A percentile compares a stretch with the other conserved stretches of the same genome.
phyloP scores from a whole-genome alignment of 2,797 vertebrate genomes.

The Nyctalus aviator region DNA sequence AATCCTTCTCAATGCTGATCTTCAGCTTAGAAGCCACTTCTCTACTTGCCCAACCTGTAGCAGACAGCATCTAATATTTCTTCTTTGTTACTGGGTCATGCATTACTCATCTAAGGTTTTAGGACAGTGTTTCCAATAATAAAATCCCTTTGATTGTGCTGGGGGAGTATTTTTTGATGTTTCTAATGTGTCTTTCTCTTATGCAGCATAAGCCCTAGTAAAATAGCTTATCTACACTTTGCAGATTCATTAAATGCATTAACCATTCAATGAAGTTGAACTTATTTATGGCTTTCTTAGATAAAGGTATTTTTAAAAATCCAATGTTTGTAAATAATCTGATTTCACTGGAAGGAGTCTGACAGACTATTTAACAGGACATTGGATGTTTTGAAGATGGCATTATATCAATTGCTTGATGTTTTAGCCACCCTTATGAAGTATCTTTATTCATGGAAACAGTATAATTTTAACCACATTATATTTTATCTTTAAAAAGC shows the following conservation, averaged over 20 bases:
- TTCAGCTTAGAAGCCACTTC: neutral
- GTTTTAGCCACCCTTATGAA: slow-evolving; percentile 52
- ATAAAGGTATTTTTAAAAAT: slow-evolving; percentile 77
- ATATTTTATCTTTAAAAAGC: slow-evolving; percentile 42
- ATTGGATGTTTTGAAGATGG: slow-evolving; percentile 57
- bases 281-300: slow-evolving; percentile 75
- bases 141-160: slow-evolving; percentile 69
- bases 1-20: neutral
- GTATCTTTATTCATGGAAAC: slow-evolving; percentile 34
- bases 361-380: slow-evolving; percentile 72
- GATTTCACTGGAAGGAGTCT: slow-evolving; percentile 68
- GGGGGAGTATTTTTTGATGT: slow-evolving; percentile 63
- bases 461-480: slow-evolving; percentile 31
- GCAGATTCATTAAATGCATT: slow-evolving; percentile 73
- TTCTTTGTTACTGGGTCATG: slow-evolving; percentile 38
- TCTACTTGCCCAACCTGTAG: neutral
- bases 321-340: slow-evolving; percentile 76
- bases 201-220: slow-evolving; percentile 65
- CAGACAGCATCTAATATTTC: neutral
- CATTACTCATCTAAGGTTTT: slow-evolving; percentile 69
- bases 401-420: slow-evolving; percentile 68
- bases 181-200: slow-evolving; percentile 72
- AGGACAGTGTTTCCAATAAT: slow-evolving; percentile 65
- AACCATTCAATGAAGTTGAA: slow-evolving; percentile 72
- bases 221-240: slow-evolving; percentile 74